These are phyloP conservation scores for Pristionchus arcanus DNA, from an alignment of 2,888 invertebrate genomes.

Conservation along the genomic window DNA sequence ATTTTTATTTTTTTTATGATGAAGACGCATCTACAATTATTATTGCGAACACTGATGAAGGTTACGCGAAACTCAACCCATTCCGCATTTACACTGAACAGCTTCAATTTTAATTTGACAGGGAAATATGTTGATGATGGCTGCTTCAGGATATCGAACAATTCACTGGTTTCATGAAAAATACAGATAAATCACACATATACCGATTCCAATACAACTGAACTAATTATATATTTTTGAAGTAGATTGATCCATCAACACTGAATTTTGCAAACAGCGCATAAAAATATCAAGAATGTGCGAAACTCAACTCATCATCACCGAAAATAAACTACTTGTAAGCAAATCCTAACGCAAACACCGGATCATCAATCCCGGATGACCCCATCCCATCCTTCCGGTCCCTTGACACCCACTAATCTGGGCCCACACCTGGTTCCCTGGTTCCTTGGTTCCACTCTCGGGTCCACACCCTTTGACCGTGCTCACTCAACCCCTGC, in stretches of 20 bases:
- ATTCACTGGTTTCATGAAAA: background rate
- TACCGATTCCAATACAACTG: background rate
- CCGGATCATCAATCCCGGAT: background rate
- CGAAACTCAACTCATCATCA: background rate
- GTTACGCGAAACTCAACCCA: background rate
- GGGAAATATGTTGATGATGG: background rate
- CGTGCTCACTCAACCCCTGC: conserved; percentile 19
- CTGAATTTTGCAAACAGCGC: background rate
- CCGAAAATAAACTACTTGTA: background rate
- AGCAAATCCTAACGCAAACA: background rate
- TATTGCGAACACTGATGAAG: background rate
- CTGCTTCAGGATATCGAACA: background rate
- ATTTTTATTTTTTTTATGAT: background rate
- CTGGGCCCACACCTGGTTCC: background rate
- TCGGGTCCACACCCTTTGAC: background rate
- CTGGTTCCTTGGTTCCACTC: no score
- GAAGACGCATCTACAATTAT: background rate
- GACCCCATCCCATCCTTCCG: conserved; percentile 1
- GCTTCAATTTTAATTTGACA: background rate
- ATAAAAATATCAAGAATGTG: background rate
- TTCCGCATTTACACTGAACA: background rate
- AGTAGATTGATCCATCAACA: no score
- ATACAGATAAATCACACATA: background rate
- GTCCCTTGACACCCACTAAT: conserved; percentile 30
- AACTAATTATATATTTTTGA: no score